Percentiles rank a stretch among this genome's conserved stretches.
Evolutionary conservation across 2,888 invertebrate species (phyloP).

Genomic region (Eupithecia pulchellata): DNA sequence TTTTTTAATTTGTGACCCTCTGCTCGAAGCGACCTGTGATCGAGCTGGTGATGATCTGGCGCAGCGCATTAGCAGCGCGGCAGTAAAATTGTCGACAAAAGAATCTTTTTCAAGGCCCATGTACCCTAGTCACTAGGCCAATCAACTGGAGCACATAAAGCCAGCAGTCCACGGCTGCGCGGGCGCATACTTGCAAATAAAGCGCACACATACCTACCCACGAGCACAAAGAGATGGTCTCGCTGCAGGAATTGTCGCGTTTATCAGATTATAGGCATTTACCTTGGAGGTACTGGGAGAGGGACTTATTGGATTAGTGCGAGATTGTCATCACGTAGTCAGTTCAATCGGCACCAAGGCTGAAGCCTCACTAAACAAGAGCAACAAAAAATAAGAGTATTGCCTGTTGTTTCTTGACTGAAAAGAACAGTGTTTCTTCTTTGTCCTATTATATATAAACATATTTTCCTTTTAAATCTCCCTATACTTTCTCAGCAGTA

Average conservation of each 20-base stretch:
- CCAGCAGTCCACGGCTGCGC: conserved; percentile 15
- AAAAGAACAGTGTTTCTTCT: background rate
- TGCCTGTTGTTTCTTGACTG: background rate
- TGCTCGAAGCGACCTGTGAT: too few species aligned
- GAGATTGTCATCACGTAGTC: background rate
- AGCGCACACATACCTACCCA: conserved; percentile 35
- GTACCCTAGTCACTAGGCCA: background rate
- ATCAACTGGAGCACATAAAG: background rate
- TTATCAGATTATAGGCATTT: background rate
- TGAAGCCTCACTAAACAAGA: too few species aligned
- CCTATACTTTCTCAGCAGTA: background rate
- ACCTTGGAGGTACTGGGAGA: too few species aligned
- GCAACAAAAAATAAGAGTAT: too few species aligned
- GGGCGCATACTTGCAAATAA: conserved; percentile 37
- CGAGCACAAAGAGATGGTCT: background rate
- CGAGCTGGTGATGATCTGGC: too few species aligned
- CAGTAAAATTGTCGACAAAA: too few species aligned
- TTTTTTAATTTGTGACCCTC: too few species aligned
- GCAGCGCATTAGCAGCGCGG: too few species aligned
- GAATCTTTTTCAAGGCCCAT: background rate
- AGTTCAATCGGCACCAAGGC: too few species aligned
- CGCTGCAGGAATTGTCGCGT: background rate
- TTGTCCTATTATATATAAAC: background rate
- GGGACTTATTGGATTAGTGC: background rate
- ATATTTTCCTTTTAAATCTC: too few species aligned